Evolutionary conservation across 2,113 vertebrate genomes (phyloP).

Genomic region (Poeciliopsis prolifica): DNA sequence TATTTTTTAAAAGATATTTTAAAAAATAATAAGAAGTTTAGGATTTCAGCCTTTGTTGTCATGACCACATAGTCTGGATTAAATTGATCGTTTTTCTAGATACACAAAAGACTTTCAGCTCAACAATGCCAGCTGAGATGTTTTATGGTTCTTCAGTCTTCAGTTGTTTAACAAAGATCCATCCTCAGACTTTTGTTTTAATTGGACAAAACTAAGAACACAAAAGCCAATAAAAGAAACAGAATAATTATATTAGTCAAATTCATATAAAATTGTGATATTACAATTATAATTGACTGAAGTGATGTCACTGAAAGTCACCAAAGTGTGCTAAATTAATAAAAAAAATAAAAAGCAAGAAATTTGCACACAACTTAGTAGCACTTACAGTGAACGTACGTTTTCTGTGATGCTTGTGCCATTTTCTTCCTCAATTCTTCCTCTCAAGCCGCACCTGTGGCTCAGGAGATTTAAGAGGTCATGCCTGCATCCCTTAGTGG

Average conservation of each 20-base stretch:
- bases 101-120: neutral
- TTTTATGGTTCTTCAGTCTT: neutral
- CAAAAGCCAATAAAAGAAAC: neutral
- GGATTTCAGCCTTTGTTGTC: neutral
- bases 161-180: neutral
- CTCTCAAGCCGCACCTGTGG: conserved; percentile 59
- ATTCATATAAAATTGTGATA: neutral
- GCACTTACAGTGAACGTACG: neutral
- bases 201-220: neutral
- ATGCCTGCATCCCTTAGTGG: conserved; percentile 56
- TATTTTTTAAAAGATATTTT: too few species aligned
- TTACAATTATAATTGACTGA: neutral
- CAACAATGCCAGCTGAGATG: neutral
- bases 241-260: neutral
- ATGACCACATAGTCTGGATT: neutral
- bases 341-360: neutral
- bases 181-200: neutral
- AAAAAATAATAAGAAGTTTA: neutral
- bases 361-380: neutral
- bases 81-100: neutral
- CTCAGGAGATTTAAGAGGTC: conserved; percentile 63
- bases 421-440: conserved; percentile 8
- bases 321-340: neutral
- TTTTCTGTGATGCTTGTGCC: neutral
- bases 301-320: neutral